Conservation (phyloP, 1,140 invertebrate species). For the Calosoma granatense region DNA sequence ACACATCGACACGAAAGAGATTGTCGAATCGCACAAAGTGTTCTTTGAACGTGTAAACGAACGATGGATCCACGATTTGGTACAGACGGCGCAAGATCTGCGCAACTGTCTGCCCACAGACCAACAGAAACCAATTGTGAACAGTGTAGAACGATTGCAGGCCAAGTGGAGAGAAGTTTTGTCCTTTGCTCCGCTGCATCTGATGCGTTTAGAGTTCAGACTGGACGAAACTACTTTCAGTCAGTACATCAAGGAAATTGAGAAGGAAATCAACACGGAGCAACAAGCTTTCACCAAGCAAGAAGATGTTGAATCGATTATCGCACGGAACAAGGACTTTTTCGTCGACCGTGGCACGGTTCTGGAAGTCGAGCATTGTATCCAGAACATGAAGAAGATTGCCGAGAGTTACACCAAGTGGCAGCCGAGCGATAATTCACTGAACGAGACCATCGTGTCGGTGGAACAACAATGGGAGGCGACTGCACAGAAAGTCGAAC, state of each 20-base stretch:
- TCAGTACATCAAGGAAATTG: constrained; percentile 77
- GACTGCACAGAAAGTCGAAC: constrained; percentile 57
- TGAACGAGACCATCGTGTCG: constrained; percentile 53
- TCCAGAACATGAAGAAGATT: constrained; percentile 65
- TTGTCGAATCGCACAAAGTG: constrained; percentile 67
- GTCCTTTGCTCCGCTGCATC: constrained; percentile 67
- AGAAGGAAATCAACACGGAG: constrained; percentile 77
- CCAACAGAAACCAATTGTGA: constrained; percentile 57
- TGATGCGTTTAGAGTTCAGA: constrained; percentile 81
- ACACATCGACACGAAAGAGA: constrained; percentile 67
- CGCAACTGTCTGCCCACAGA: constrained; percentile 51
- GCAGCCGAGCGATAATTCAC: constrained; percentile 49
- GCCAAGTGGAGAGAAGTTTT: constrained; percentile 69
- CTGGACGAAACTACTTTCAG: constrained; percentile 76
- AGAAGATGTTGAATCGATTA: constrained; percentile 67
- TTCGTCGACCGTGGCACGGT: constrained; percentile 60
- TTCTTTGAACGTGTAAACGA: constrained; percentile 82
- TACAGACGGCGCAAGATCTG: constrained; percentile 69
- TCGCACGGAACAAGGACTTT: constrained; percentile 66
- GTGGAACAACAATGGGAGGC: constrained; percentile 65
- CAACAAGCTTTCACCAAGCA: constrained; percentile 77
- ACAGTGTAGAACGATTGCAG: constrained; percentile 60
- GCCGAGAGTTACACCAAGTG: constrained; percentile 51
- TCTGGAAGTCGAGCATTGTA: constrained; percentile 58
- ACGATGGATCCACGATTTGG: constrained; percentile 68